phyloP scores from a whole-genome alignment of 2,888 invertebrate genomes.

The Perizoma affinitatum region DNA sequence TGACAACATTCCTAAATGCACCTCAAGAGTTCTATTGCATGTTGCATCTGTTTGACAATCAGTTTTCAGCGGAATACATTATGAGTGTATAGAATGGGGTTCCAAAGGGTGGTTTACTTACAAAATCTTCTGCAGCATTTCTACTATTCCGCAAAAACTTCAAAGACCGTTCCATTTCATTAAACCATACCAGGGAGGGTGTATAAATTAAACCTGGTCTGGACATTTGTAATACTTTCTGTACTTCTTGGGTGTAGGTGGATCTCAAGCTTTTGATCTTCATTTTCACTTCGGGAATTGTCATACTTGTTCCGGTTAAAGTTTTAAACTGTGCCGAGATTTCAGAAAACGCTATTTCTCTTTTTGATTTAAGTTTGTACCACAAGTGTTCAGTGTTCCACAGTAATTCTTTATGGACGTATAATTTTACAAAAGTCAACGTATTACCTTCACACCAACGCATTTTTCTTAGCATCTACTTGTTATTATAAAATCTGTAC shows the following conservation, averaged over 20 bases:
- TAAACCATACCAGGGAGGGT: constrained; percentile 72
- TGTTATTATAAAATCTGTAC: too few relatives aligned
- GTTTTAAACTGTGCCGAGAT: constrained; percentile 62
- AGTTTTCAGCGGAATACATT: too few relatives aligned
- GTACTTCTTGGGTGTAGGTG: constrained; percentile 77
- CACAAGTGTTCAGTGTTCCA: constrained; percentile 73
- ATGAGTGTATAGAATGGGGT: too few relatives aligned
- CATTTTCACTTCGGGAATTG: constrained; percentile 69
- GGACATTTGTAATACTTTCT: constrained; percentile 72
- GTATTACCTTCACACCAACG: constrained; percentile 78
- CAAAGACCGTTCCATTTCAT: constrained; percentile 71
- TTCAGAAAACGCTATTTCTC: constrained; percentile 65
- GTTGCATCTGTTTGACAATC: too few relatives aligned
- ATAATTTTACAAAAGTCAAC: constrained; percentile 75
- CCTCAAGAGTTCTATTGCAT: too few relatives aligned
- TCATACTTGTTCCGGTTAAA: constrained; percentile 57
- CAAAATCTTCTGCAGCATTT: constrained; percentile 19
- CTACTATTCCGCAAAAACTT: constrained; percentile 63
- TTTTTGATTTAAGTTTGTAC: constrained; percentile 67
- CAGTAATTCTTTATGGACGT: constrained; percentile 75
- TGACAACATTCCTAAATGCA: too few relatives aligned
- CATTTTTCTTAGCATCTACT: constrained; percentile 46
- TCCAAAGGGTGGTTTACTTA: neutral
- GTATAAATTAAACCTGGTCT: constrained; percentile 65
- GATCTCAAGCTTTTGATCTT: constrained; percentile 78